Evolutionary conservation across 2,888 invertebrate genomes (phyloP), one percentile per base, ranked within the genome.

Genomic region (Nemotelus pantherinus): DNA sequence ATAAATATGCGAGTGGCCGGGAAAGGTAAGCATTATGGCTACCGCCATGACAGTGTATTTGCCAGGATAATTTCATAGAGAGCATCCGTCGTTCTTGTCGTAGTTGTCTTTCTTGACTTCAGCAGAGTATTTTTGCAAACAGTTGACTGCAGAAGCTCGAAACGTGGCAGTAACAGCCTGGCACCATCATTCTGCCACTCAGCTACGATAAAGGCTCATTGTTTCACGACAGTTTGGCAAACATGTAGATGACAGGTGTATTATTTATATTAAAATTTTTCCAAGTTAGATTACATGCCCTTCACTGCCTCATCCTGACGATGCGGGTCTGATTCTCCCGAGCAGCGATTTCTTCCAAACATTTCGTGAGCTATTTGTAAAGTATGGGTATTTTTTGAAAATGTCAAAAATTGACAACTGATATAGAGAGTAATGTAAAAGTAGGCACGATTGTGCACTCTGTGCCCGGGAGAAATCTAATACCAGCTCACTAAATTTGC

Each of bases 211-310:
- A 65, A 60, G 64, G 70, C 77, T 77, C 74, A 77, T 78, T 79
- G 77, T 79, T 64, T 79, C 63, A 68, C 68, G 79, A 75, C 71
- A 63, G 45, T 77, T 74, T 75, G 55, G 74, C 63, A 68, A 78
- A 75, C 77, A 79, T 71, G 79, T 71, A 77, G 76, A 74, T 79
- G 79, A 79, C 79, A 79, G 77, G 79, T 79, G 79, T 79, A 79
- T 77, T 79, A 79, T 79, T 79, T 79, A 77, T 79, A 77, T 79
- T 79, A 79, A 79, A 79, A 79, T 75, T 79, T 79, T 67, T 50
- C 68, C 70, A 55, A 53, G 45, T 76, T 64, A 64, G 53, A 63
- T 65, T 76, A 76, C 63, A 41, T 44, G 25, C 44, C 10, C 65
- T 48, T 9, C 63, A 6, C 10, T 58, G 71, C 43, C 41, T 10